Base-by-base conservation (phyloP, 2,113 vertebrate genomes). In the Pseudorhombus dupliciocellatus region DNA sequence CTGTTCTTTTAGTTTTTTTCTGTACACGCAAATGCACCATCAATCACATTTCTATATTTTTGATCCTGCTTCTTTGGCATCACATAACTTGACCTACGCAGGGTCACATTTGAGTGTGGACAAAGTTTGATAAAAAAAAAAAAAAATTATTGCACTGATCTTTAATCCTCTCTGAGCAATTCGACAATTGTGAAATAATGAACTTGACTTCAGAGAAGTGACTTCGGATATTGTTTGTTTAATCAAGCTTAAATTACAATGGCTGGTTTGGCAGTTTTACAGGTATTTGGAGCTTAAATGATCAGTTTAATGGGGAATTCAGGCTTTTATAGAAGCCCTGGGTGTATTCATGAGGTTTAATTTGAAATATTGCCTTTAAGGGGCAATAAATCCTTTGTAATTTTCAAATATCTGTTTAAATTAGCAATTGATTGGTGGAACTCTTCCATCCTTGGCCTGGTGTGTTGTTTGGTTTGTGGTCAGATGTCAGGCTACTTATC, bases 401-500 rank as follows among this genome's bases (percentile, higher is more conserved):
- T 53, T 76, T 66, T 55, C 3, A 3, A n/a, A 55, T 51, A 10
- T 21, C 4, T 16, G 7, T 21, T 28, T 2, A 46, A 21, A 65
- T 62, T 62, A 44, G 31, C 44, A 25, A 24, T 8, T 71, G 12
- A 52, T 48, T 63, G 5, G 8, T 37, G 20, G 26, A 71, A 60
- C 46, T 53, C 20, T 25, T 37, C 1, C n/a, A 16, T 28, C 10
- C 50, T 62, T 53, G 42, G 21, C 4, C 20, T 54, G 3, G 20
- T 30, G 18, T 22, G 4, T 56, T 62, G 18, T 78, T 44, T 42
- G 30, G 42, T 18, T 54, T 52, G 55, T 67, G 63, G 42, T 75
- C 54, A 52, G 37, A 50, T 64, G 53, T 66, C 40, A 44, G 54
- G 37, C 50, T 73, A 58, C 28, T 16, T 57, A 50, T 73, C 72